phyloP scores from a whole-genome alignment of 1,140 invertebrate species.

The Asobara japonica region DNA sequence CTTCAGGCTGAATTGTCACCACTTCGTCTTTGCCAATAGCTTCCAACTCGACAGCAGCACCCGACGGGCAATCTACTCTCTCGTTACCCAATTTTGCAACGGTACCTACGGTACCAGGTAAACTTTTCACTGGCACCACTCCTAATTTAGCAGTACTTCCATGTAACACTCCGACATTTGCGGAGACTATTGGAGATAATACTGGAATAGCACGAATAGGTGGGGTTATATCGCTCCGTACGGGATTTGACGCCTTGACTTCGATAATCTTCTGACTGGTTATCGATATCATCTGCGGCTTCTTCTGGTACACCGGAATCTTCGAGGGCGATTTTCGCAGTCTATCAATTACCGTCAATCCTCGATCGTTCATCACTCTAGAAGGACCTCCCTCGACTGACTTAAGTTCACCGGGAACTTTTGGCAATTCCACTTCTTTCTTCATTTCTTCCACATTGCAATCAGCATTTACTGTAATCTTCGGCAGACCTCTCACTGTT shows the following conservation, averaged over 20 bases:
- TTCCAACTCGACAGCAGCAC: no score
- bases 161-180: background rate
- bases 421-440: background rate
- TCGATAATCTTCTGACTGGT: constrained; percentile 47
- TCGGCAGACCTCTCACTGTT: no score
- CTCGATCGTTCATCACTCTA: background rate
- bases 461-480: no score
- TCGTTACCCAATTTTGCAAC: no score
- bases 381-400: background rate
- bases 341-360: background rate
- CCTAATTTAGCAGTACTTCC: no score
- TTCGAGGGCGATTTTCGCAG: constrained; percentile 46
- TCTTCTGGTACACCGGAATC: constrained; percentile 53
- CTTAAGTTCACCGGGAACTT: no score
- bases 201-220: constrained; percentile 16
- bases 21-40: no score
- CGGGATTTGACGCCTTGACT: constrained; percentile 40
- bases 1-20: no score
- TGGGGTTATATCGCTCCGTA: background rate
- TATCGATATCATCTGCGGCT: constrained; percentile 42
- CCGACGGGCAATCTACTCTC: no score
- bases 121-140: no score
- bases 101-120: no score
- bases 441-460: background rate
- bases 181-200: background rate